These are phyloP conservation scores for Listronotus oregonensis DNA, from an alignment of 1,140 invertebrate genomes.

Conservation along the genomic window DNA sequence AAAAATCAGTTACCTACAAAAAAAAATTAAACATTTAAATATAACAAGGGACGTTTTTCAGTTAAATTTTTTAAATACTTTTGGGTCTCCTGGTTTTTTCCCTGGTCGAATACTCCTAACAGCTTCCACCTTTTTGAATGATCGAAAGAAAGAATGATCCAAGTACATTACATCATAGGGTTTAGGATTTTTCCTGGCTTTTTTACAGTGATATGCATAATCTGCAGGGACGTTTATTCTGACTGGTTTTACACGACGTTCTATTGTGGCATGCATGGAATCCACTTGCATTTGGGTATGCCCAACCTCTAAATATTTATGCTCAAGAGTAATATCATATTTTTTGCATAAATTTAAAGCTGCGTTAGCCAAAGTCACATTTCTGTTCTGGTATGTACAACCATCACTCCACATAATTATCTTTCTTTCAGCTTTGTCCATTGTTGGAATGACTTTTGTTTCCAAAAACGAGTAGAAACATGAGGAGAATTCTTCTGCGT, in stretches of 20 bases:
- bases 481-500: no score
- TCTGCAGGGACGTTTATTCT: slow-evolving; percentile 14
- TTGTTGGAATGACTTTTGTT: no score
- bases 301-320: slow-evolving; percentile 17
- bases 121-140: background rate
- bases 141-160: background rate
- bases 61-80: no score
- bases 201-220: background rate
- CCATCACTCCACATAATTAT: no score
- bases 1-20: no score
- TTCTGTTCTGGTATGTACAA: slow-evolving; percentile 11
- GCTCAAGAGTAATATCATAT: slow-evolving; percentile 6
- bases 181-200: background rate
- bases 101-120: background rate
- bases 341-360: slow-evolving; percentile 9
- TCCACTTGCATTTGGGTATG: slow-evolving; percentile 17
- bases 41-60: no score
- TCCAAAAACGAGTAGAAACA: no score
- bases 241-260: background rate
- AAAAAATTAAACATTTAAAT: no score
- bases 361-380: slow-evolving; percentile 9
- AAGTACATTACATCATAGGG: background rate
- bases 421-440: no score
- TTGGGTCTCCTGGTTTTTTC: background rate
- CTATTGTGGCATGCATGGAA: background rate